Conservation (phyloP, 1,140 invertebrate species). For the Bombyx mandarina region DNA sequence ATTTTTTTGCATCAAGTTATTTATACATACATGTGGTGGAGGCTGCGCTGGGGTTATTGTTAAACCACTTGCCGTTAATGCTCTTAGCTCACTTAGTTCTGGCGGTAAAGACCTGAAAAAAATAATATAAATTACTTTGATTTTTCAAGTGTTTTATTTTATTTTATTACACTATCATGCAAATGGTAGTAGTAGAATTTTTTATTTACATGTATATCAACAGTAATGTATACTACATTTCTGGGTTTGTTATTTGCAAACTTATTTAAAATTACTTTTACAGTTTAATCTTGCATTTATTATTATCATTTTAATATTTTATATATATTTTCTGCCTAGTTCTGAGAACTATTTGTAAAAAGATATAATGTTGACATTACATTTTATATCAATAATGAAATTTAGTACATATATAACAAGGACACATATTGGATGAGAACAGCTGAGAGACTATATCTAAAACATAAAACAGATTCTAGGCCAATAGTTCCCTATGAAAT, state of each 20-base stretch:
- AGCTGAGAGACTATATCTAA: no score
- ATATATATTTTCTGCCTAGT: no score
- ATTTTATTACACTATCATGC: constrained; percentile 1
- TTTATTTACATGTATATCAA: not conserved
- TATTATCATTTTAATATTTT: no score
- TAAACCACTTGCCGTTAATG: constrained; percentile 64
- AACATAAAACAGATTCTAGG: no score
- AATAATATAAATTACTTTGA: no score
- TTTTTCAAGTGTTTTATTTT: no score
- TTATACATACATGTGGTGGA: constrained; percentile 61
- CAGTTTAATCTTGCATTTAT: no score
- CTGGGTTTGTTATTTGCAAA: not conserved
- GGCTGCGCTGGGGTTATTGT: constrained; percentile 71
- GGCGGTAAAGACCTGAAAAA: constrained; percentile 59
- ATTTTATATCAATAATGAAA: constrained; percentile 3
- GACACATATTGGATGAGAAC: no score
- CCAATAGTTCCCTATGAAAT: no score
- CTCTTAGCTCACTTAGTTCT: constrained; percentile 63
- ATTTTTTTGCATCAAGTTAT: not conserved
- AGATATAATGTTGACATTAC: constrained; percentile 1
- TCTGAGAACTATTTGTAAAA: not conserved
- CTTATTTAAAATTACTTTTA: no score
- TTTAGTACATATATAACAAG: no score
- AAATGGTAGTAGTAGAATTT: constrained; percentile 14
- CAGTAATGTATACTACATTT: not conserved